These are phyloP conservation scores for Deilephila elpenor DNA, from an alignment of 2,888 invertebrate genomes.

Conservation along the genomic window DNA sequence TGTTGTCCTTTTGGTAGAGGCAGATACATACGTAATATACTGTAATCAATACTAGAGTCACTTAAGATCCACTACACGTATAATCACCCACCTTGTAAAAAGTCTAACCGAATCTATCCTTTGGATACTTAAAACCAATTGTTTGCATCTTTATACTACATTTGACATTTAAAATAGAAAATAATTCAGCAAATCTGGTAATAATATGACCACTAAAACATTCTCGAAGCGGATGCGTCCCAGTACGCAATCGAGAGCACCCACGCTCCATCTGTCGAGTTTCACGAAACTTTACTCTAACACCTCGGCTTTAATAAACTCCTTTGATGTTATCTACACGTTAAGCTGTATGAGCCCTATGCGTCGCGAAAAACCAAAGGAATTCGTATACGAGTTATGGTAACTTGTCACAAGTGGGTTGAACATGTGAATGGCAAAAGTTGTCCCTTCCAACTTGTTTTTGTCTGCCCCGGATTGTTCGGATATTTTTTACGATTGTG, in stretches of 20 bases:
- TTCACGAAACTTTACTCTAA: constrained; percentile 43
- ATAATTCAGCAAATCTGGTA: constrained; percentile 11
- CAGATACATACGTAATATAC: too few species aligned
- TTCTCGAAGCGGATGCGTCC: constrained; percentile 40
- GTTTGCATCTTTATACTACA: background rate
- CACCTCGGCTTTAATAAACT: constrained; percentile 49
- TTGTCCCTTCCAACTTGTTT: constrained; percentile 15
- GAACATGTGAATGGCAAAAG: constrained; percentile 18
- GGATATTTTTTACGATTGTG: background rate
- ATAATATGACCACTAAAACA: constrained; percentile 8
- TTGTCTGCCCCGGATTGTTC: background rate
- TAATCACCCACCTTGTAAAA: too few species aligned
- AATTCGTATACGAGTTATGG: constrained; percentile 10
- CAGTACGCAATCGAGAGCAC: constrained; percentile 40
- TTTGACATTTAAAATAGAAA: background rate
- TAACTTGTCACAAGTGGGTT: constrained; percentile 11
- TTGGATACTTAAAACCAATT: background rate
- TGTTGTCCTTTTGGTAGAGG: too few species aligned
- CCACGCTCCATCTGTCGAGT: constrained; percentile 2
- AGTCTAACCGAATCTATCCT: too few species aligned
- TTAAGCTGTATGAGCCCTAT: constrained; percentile 35
- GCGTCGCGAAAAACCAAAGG: constrained; percentile 21
- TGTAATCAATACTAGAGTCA: too few species aligned
- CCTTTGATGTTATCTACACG: constrained; percentile 46
- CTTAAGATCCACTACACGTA: too few species aligned